Percentiles rank a stretch among this genome's conserved stretches.
Evolutionary conservation across 2,113 vertebrate genomes (phyloP).

Genomic region (Callipepla squamata): DNA sequence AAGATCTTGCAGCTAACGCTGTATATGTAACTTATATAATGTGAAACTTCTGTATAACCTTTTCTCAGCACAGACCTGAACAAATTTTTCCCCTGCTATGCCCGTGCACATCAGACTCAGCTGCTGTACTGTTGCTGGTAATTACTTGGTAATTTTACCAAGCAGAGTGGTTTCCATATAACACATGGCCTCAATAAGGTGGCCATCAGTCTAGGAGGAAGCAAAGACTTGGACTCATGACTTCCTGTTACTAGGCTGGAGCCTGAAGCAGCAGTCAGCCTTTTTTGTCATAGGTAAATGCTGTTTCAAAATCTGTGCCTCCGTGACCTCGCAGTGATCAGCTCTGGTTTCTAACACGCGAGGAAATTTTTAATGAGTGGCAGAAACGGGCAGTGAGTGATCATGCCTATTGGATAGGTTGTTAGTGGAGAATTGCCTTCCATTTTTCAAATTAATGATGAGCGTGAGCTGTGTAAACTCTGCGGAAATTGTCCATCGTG

Average conservation of each 20-base stretch:
- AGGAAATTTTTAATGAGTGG: conserved; percentile 25
- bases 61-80: neutral
- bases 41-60: neutral
- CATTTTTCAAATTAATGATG: conserved; percentile 7
- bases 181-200: neutral
- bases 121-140: neutral
- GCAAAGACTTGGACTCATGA: neutral
- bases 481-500: conserved; percentile 5
- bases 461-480: conserved; percentile 1
- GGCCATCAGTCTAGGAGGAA: neutral
- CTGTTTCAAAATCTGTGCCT: neutral
- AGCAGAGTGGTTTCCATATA: neutral
- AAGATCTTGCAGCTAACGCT: neutral
- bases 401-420: neutral
- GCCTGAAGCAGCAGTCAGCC: neutral
- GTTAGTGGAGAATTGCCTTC: conserved; percentile 31
- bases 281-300: neutral
- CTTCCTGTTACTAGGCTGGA: neutral
- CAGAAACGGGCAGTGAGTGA: conserved; percentile 25
- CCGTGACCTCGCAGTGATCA: neutral
- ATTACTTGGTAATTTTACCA: neutral
- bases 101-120: neutral
- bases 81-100: neutral
- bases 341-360: neutral
- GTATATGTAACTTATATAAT: neutral